These are phyloP conservation scores for Lamellibrachia luymesi DNA, from an alignment of 1,140 invertebrate species.

Conservation along the genomic window DNA sequence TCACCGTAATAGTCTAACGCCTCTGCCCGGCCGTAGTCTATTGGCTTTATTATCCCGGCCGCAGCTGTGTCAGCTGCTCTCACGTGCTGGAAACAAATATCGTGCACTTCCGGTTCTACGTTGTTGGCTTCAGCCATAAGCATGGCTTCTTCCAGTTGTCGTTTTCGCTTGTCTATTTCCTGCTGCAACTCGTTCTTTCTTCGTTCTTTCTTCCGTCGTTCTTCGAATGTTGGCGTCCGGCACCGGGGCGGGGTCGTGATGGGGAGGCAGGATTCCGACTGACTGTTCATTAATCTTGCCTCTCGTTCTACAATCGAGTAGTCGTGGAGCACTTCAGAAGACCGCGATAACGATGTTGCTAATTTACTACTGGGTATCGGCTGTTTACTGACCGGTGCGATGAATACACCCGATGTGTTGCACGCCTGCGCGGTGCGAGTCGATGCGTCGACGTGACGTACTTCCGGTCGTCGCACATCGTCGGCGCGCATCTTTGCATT, in stretches of 20 bases:
- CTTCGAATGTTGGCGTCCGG: slow-evolving; percentile 61
- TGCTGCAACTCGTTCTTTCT: slow-evolving; percentile 60
- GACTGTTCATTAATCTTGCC: slow-evolving; percentile 19
- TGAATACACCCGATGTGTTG: not conserved
- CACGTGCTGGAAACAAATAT: slow-evolving; percentile 18
- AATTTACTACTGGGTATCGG: not conserved
- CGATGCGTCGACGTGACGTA: not conserved
- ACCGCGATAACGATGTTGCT: slow-evolving; percentile 21
- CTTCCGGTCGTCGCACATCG: not conserved
- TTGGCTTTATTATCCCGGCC: slow-evolving; percentile 26
- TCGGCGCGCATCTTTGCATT: not conserved
- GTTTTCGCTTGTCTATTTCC: slow-evolving; percentile 65
- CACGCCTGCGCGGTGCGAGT: not conserved
- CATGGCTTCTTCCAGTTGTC: slow-evolving; percentile 66
- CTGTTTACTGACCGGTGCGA: not conserved
- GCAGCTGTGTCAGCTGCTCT: not conserved
- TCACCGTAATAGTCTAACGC: not conserved
- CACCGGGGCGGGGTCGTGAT: slow-evolving; percentile 51
- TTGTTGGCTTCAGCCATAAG: slow-evolving; percentile 21
- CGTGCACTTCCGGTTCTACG: slow-evolving; percentile 14
- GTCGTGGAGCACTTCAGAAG: slow-evolving; percentile 20
- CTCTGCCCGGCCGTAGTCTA: slow-evolving; percentile 21
- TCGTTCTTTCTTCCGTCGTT: slow-evolving; percentile 32
- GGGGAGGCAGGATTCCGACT: slow-evolving; percentile 24
- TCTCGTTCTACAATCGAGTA: slow-evolving; percentile 19